Evolutionary conservation across 2,888 invertebrate species (phyloP).

Genomic region (Lasioglossum villosulum): DNA sequence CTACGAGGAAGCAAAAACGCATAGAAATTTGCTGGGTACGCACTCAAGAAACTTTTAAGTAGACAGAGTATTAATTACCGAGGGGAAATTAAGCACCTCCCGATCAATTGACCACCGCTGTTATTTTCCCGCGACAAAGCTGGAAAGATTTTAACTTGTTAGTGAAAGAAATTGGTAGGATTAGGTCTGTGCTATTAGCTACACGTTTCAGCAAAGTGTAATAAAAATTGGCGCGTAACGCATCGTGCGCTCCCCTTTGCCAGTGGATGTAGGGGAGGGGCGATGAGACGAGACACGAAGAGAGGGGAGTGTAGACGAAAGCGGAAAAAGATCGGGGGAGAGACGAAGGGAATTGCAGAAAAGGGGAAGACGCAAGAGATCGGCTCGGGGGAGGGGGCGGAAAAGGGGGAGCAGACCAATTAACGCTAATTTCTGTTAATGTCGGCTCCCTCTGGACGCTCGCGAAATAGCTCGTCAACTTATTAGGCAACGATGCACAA

Average conservation of each 20-base stretch:
- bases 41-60: background rate
- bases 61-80: background rate
- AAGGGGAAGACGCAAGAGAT: conserved; percentile 22
- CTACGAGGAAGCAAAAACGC: background rate
- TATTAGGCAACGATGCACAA: conserved; percentile 60
- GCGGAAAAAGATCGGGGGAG: conserved; percentile 22
- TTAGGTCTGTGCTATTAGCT: background rate
- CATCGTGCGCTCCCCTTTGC: background rate
- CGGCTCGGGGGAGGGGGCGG: background rate
- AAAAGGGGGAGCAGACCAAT: conserved; percentile 76
- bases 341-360: conserved; percentile 21
- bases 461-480: conserved; percentile 64
- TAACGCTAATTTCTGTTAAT: conserved; percentile 84
- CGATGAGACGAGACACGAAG: background rate
- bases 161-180: background rate
- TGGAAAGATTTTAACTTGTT: background rate
- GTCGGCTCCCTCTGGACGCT: conserved; percentile 69
- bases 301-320: background rate
- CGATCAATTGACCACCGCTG: background rate
- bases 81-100: background rate
- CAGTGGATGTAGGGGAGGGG: background rate
- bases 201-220: background rate
- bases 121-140: background rate
- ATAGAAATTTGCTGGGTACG: background rate
- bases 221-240: conserved; percentile 3